These are phyloP conservation scores for Erithacus rubecula DNA, from an alignment of 2,797 vertebrate species.

Conservation along the genomic window DNA sequence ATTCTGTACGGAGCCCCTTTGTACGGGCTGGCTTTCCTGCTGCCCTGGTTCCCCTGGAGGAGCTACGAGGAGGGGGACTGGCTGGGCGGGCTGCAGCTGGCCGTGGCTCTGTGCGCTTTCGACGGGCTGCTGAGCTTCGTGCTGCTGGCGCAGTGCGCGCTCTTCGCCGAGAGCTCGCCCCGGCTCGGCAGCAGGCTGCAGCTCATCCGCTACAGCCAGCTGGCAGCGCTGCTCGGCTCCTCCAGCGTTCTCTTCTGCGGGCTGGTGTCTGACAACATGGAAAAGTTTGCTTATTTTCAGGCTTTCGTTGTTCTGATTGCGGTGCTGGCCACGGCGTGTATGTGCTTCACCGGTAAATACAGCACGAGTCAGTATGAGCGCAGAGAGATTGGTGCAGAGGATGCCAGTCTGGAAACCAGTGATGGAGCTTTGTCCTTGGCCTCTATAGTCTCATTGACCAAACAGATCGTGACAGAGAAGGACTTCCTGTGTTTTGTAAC, in stretches of 20 bases:
- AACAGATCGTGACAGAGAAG: constrained; percentile 83
- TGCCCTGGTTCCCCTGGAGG: constrained; percentile 94
- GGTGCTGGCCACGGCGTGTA: constrained; percentile 77
- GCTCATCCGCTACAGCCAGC: constrained; percentile 86
- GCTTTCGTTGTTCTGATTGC: constrained; percentile 74
- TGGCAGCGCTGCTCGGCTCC: constrained; percentile 83
- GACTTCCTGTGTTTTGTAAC: constrained; percentile 86
- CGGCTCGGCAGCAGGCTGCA: constrained; percentile 78
- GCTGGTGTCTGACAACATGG: constrained; percentile 86
- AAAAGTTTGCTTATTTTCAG: constrained; percentile 83
- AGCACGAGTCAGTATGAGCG: constrained; percentile 77
- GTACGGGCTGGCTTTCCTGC: constrained; percentile 85
- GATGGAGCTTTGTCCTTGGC: constrained; percentile 69
- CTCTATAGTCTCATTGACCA: constrained; percentile 73
- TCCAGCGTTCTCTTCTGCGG: constrained; percentile 87
- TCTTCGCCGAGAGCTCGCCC: constrained; percentile 85
- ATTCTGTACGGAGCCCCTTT: constrained; percentile 84
- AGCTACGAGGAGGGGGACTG: constrained; percentile 82
- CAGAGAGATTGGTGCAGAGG: neutral
- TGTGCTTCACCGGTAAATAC: constrained; percentile 83
- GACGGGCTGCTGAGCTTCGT: constrained; percentile 86
- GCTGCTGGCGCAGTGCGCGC: constrained; percentile 84
- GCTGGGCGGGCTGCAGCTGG: constrained; percentile 86
- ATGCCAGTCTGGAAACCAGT: neutral
- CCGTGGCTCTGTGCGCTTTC: constrained; percentile 83